Base-by-base conservation (phyloP, 2,797 vertebrate genomes). In the Enteromius paludinosus region DNA sequence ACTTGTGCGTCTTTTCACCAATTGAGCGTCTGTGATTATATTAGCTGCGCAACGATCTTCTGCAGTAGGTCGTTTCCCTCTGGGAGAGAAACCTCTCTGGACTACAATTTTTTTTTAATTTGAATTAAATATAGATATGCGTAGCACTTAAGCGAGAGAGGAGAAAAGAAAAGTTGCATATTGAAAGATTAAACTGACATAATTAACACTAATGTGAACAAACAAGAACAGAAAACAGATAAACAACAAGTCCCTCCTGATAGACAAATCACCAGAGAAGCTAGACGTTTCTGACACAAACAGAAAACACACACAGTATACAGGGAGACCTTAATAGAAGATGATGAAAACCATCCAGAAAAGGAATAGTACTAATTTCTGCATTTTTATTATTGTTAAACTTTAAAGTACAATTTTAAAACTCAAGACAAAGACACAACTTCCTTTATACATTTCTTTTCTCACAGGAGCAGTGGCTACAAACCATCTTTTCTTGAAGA, bases 321-420 rank as follows among this genome's bases (percentile, higher is more conserved):
- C 0, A 3, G 12, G 25, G 25, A 79, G 18, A 80, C 54, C 43
- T 66, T 65, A 25, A 18, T n/a, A 41, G 35, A 41, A 41, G 41
- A 25, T 5, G 3, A 5, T 20, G 10, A 28, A 56, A 28, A 52
- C 47, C 33, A 69, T 56, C 3, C 5, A 30, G n/a, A 15, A 45
- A 43, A 47, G 0, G 3, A 43, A 30, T 10, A 45, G 5, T 1
- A 38, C 8, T 1, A 3, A 15, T 66, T 66, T 56, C 23, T 23
- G 47, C 17, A n/a, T 64, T 68, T 74, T 82, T 69, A 79, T 82
- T 81, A 62, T 52, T 68, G 61, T 66, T 75, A 56, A 54, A 56
- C 1, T n/a, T 66, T 65, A 23, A 54, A 74, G 74, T 38, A 66
- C 45, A 49, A 59, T 75, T 75, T 43, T 59, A 68, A 61, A 75